phyloP scores from a whole-genome alignment of 2,888 invertebrate species.

The Eurois occulta region DNA sequence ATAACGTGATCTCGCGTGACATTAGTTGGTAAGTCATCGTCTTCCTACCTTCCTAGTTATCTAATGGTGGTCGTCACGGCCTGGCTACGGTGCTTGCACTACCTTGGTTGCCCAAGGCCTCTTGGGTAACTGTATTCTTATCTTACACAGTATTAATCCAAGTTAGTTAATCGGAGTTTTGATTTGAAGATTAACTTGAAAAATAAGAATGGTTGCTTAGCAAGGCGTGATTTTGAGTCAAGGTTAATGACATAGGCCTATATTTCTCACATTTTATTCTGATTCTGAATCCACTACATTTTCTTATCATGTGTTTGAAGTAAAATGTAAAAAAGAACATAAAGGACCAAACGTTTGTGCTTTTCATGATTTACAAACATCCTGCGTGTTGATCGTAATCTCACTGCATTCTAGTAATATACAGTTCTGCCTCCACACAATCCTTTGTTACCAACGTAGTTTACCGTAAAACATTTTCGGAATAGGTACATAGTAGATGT shows the following conservation, averaged over 20 bases:
- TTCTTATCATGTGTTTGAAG: neutral
- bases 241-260: neutral
- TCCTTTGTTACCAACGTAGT: constrained; percentile 1
- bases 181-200: constrained; percentile 7
- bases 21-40: constrained; percentile 59
- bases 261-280: neutral
- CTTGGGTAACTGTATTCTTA: constrained; percentile 61
- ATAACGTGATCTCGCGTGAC: constrained; percentile 64
- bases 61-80: constrained; percentile 63
- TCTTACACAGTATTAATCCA: constrained; percentile 30
- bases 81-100: constrained; percentile 55
- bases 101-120: constrained; percentile 59
- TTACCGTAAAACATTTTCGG: constrained; percentile 13
- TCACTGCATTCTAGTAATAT: neutral
- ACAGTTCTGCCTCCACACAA: neutral
- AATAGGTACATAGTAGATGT: constrained; percentile 7
- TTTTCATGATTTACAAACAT: neutral
- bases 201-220: neutral
- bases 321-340: neutral
- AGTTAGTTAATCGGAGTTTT: constrained; percentile 12
- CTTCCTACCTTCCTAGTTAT: constrained; percentile 64
- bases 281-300: neutral
- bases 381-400: constrained; percentile 15
- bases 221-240: neutral
- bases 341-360: neutral